These are phyloP conservation scores for Pectinophora gossypiella DNA, from an alignment of 1,140 invertebrate species.

Conservation along the genomic window DNA sequence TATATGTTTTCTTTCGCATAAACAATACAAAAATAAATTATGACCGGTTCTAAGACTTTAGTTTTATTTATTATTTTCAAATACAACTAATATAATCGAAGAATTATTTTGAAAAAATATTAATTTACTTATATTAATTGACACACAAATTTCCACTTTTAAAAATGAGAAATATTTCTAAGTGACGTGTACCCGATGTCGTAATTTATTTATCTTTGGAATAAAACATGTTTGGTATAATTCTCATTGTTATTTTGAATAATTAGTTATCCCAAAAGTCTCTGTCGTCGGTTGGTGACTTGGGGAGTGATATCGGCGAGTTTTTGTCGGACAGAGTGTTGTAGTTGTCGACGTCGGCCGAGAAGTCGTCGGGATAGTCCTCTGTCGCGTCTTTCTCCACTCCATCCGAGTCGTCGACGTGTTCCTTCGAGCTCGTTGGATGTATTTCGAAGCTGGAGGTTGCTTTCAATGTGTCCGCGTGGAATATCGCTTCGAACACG, in stretches of 20 bases:
- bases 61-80: background rate
- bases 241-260: no score
- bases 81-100: no score
- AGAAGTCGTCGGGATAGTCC: conserved; percentile 51
- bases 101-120: no score
- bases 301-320: conserved; percentile 43
- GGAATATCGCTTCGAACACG: conserved; percentile 34
- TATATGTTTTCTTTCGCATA: conserved; percentile 47
- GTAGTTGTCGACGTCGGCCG: conserved; percentile 48
- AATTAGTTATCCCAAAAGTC: conserved; percentile 64
- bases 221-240: background rate
- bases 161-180: no score
- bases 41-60: conserved; percentile 35
- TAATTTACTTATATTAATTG: no score
- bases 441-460: conserved; percentile 28
- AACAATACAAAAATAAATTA: conserved; percentile 56
- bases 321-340: conserved; percentile 42
- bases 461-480: conserved; percentile 12
- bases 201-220: no score
- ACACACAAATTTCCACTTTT: no score
- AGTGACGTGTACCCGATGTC: no score
- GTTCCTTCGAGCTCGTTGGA: background rate
- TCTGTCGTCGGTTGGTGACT: conserved; percentile 49
- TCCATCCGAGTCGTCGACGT: background rate
- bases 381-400: background rate